Base-by-base conservation (phyloP, 2,888 invertebrate species). In the Epinotia brunnichana region DNA sequence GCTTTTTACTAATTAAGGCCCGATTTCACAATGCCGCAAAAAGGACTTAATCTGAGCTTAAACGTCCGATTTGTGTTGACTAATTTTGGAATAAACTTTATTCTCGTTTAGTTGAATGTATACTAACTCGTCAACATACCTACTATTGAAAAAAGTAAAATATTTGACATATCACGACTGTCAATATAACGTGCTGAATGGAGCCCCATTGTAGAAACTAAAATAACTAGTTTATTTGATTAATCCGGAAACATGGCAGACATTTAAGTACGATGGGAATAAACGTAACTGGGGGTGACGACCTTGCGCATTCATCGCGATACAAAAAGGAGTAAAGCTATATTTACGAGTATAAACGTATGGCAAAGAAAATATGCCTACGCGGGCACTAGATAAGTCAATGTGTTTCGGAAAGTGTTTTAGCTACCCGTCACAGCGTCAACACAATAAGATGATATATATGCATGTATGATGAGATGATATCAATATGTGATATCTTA, bases 241-340 rank as follows among this genome's bases (percentile, higher is more conserved):
- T 57, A 29, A 29, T 29, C 24, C 7, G 56, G n/a, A 57, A 57
- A 29, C 19, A 19, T 13, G 41, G 17, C 19, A 60, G 39, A 19
- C 7, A 13, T 19, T 11, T 15, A 60, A 19, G 17, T 15, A 60
- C 60, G 0, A 41, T 60, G 60, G 2, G 19, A 41, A 60, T 60
- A 51, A 62, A 24, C 48, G 48, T 15, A 48, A 9, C 51, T n/a
- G n/a, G 13, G 17, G n/a, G 29, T 24, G 17, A 39, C 44, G 21
- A 61, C 63, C 19, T 63, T 15, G 13, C 19, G 17, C 19, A 15
- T 19, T 53, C 53, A 17, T 64, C 24, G 48, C 48, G 24, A 21
- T 24, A 62, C 53, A 64, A 15, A 64, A 51, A 41, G 21, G 35
- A 64, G 35, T 53, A 53, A 53, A 64, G 35, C 64, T 19, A 51